Evolutionary conservation across 2,888 invertebrate species (phyloP).

Genomic region (Aspidiotus rigidus): DNA sequence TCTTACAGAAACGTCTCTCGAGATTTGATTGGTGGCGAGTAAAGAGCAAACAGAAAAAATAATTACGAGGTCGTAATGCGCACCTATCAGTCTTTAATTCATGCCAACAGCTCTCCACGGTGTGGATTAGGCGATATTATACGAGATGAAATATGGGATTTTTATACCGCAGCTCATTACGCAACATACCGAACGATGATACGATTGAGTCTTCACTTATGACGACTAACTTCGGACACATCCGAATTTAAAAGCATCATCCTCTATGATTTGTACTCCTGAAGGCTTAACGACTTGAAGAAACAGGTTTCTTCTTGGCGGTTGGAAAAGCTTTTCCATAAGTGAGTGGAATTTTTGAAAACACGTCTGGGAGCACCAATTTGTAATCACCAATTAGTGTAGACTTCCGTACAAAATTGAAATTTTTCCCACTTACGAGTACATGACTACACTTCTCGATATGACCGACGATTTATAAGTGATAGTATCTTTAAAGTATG

Average conservation of each 20-base stretch:
- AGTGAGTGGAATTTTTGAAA: not conserved
- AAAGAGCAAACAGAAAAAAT: not conserved
- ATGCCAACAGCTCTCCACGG: constrained; percentile 4
- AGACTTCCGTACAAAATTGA: too few relatives aligned
- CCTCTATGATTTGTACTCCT: too few relatives aligned
- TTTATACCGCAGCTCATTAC: not conserved
- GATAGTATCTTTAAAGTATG: too few relatives aligned
- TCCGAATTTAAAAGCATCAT: too few relatives aligned
- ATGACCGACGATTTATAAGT: too few relatives aligned
- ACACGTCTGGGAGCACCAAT: not conserved
- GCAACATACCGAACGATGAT: not conserved
- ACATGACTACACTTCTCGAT: too few relatives aligned
- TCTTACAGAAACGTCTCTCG: not conserved
- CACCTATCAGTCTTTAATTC: constrained; percentile 4
- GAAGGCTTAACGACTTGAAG: not conserved
- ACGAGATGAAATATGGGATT: not conserved
- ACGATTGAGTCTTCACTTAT: not conserved
- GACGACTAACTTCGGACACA: not conserved
- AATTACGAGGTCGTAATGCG: constrained; percentile 12
- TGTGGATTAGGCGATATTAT: not conserved
- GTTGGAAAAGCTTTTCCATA: too few relatives aligned
- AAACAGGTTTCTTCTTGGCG: not conserved
- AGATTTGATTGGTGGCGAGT: constrained; percentile 5
- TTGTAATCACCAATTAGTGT: too few relatives aligned
- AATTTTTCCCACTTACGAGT: too few relatives aligned